These are phyloP conservation scores for Amblyopsis rosae DNA, from an alignment of 2,113 vertebrate species.

Conservation along the genomic window DNA sequence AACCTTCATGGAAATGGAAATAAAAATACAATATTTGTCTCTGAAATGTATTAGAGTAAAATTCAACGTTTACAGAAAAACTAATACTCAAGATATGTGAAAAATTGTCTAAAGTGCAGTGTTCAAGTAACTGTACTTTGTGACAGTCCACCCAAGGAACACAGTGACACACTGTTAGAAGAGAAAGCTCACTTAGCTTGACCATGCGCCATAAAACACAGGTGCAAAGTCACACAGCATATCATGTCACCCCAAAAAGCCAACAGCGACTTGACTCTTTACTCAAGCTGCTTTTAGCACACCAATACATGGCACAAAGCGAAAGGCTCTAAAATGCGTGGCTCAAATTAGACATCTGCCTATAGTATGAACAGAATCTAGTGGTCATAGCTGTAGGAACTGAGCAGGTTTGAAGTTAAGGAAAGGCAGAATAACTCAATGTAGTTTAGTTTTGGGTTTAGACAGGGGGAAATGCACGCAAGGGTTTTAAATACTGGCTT, in stretches of 20 bases:
- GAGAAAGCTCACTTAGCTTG: background rate
- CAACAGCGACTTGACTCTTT: constrained; percentile 25
- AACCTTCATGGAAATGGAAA: too few species aligned
- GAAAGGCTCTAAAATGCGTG: background rate
- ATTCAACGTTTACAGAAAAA: too few species aligned
- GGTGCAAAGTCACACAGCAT: constrained; percentile 22
- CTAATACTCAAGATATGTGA: too few species aligned
- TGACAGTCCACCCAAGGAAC: constrained; percentile 49
- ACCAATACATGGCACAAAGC: background rate
- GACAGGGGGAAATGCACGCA: too few species aligned
- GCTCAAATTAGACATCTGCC: constrained; percentile 7
- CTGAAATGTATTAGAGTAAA: too few species aligned
- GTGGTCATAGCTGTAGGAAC: background rate
- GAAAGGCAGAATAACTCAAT: background rate
- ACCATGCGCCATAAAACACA: constrained; percentile 8
- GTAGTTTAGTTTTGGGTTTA: background rate
- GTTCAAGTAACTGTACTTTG: background rate
- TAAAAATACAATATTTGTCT: too few species aligned
- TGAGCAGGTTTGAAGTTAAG: too few species aligned
- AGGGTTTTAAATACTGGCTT: too few species aligned
- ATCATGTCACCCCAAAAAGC: constrained; percentile 34
- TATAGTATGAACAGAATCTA: background rate
- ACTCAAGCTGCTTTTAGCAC: constrained; percentile 28
- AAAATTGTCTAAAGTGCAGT: too few species aligned
- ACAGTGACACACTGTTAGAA: constrained; percentile 2